Evolutionary conservation across 2,113 vertebrate species (phyloP), one percentile per base, ranked within the genome.

Genomic region (Petrocephalus zakoni): DNA sequence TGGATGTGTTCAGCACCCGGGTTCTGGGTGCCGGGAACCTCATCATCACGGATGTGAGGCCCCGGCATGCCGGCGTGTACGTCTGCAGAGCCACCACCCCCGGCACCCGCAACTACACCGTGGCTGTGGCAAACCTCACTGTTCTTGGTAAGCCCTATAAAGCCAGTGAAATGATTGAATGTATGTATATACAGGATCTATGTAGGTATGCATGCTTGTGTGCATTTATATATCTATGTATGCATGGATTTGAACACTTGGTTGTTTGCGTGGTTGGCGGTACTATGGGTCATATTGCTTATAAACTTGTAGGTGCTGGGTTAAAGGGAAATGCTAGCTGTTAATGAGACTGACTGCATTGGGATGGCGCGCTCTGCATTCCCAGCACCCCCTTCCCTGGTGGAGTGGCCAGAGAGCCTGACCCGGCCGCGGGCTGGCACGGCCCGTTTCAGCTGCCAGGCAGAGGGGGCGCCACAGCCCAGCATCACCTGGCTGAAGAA

Each of bases 401-500:
- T 97, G 5, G 98, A 99, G 93, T 97, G 93, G 93, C 98, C 98
- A 0, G 98, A 98, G 93, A 99, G 97, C 89, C 96, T 99, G 95
- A 99, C 98, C 1, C 96, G 98, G 81, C 98, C 98, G 34, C 95
- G 98, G 90, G 98, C 98, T 81, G 98, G 98, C 55, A 99, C 98
- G 19, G 98, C 98, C 68, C 96, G 98, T 29, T 99, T 99, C 90
- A 96, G 97, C 90, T 99, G 98, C 92, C 97, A 97, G 91, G 97
- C 98, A 0, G 96, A 98, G 92, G 98, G 98, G 87, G 95, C 97
- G 55, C 98, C 98, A 1, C 68, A 90, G 1, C 98, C 98, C 29
- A 97, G 92, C 93, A 97, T 99, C 92, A 97, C 94, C 9, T 99
- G 98, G 98, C 92, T 99, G 85, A 99, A 98, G 94, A 99, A 99